These are phyloP conservation scores for Philotrypesis tridentata DNA, from an alignment of 1,140 invertebrate genomes.

Conservation along the genomic window DNA sequence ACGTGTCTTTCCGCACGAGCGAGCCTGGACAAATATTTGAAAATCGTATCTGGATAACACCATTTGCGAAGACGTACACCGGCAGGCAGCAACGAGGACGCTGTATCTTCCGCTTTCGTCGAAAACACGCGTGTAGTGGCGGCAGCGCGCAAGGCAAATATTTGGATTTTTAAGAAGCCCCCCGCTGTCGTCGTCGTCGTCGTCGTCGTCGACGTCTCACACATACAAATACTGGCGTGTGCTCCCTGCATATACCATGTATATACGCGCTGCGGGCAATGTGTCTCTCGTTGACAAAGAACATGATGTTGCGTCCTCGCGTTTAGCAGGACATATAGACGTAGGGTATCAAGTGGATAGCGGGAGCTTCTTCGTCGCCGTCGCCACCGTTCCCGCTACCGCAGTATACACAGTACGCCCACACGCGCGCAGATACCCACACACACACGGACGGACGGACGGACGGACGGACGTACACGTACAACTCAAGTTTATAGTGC, in stretches of 20 bases:
- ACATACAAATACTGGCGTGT: too few relatives aligned
- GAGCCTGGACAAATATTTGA: slow-evolving; percentile 42
- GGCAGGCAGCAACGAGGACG: too few relatives aligned
- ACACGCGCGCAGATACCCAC: neutral
- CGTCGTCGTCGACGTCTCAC: neutral
- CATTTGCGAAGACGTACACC: slow-evolving; percentile 29
- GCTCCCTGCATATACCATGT: neutral
- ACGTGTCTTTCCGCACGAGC: slow-evolving; percentile 8
- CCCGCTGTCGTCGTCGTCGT: neutral
- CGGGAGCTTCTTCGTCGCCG: neutral
- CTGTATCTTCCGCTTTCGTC: neutral
- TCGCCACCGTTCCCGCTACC: too few relatives aligned
- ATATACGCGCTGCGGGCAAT: neutral
- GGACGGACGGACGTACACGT: too few relatives aligned
- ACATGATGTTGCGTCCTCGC: neutral
- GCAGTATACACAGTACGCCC: too few relatives aligned
- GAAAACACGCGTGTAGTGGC: neutral
- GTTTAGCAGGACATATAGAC: neutral
- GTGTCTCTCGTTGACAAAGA: neutral
- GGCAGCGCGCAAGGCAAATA: slow-evolving; percentile 35
- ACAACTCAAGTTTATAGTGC: neutral
- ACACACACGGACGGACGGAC: neutral
- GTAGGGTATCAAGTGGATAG: neutral
- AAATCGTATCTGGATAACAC: slow-evolving; percentile 45
- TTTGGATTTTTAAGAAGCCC: slow-evolving; percentile 43